Evolutionary conservation across 2,113 vertebrate genomes (phyloP), one percentile per base, ranked within the genome.

Genomic region (Semnornis frantzii): DNA sequence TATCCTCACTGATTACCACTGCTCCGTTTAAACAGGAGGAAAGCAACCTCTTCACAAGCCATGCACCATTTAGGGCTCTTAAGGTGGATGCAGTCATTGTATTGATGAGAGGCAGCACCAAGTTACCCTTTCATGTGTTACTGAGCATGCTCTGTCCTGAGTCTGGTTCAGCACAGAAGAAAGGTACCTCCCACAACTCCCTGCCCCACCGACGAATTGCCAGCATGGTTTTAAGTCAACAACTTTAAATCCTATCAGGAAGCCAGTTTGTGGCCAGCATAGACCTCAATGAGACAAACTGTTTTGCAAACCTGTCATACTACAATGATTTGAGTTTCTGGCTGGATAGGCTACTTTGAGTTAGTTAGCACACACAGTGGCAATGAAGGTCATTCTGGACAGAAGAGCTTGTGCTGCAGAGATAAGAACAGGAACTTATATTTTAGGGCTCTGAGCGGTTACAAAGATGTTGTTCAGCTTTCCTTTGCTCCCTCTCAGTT

Each of bases 241-340:
- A 87, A 20, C 63, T 34, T 94, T 52, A 89, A 76, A 90, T 50
- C 59, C 59, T 70, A 86, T 82, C 66, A 89, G 81, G 81, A 91
- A 89, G 57, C 34, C 13, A 0, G 70, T 14, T 93, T 73, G 77
- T 93, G 79, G 79, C 60, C 77, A 93, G 62, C 25, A 18, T 28
- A 63, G 59, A 82, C n/a, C 23, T 50, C 59, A 79, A 71, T 16
- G 63, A 92, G 68, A 76, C 15, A 87, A 79, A 72, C 66, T 82
- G 27, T 66, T 91, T 55, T 73, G 81, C 71, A 94, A 92, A 69
- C 59, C 46, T 73, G n/a, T 58, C 63, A n/a, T 9, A 25, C 48
- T 37, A 15, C 39, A 87, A 39, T 33, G 21, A 11, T 54, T 93
- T 69, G 3, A 4, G 30, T 75, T 82, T 89, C 81, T 85, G 64